A percentile compares a stretch with the other conserved stretches of the same genome.
These are phyloP conservation scores for Macrotrachela quadricornifera DNA, from an alignment of 1,140 invertebrate species.

Conservation along the genomic window DNA sequence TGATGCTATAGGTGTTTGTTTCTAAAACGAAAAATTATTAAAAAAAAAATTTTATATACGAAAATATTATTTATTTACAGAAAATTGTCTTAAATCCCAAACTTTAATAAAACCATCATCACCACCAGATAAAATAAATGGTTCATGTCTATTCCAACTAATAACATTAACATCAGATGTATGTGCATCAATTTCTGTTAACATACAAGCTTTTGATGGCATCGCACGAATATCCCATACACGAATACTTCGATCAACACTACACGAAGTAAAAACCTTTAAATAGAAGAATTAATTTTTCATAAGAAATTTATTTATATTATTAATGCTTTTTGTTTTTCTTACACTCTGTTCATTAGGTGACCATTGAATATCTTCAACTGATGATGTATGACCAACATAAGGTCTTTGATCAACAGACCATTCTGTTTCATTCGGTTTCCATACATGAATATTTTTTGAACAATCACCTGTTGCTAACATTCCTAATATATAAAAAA, in stretches of 20 bases:
- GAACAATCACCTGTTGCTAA: conserved; percentile 70
- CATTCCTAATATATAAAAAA: conserved; percentile 34
- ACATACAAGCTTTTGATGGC: conserved; percentile 68
- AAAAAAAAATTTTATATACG: background rate
- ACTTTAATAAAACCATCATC: conserved; percentile 81
- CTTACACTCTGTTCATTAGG: conserved; percentile 66
- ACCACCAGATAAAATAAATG: conserved; percentile 68
- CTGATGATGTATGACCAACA: conserved; percentile 63
- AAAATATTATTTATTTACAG: conserved; percentile 25
- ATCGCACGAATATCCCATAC: conserved; percentile 53
- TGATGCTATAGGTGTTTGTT: conserved; percentile 51
- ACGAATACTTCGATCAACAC: conserved; percentile 56
- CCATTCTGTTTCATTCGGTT: conserved; percentile 53
- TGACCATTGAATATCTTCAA: conserved; percentile 97
- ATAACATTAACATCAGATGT: conserved; percentile 86
- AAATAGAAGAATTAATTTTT: background rate
- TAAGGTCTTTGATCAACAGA: conserved; percentile 65
- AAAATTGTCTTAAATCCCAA: conserved; percentile 81
- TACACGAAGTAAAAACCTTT: conserved; percentile 68
- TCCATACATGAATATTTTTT: conserved; percentile 79
- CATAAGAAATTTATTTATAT: background rate
- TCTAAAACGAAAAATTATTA: conserved; percentile 19
- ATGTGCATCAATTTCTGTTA: conserved; percentile 66
- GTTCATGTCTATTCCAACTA: conserved; percentile 73
- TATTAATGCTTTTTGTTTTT: no score